phyloP scores from a whole-genome alignment of 2,797 vertebrate species.

The Glossophaga mutica region DNA sequence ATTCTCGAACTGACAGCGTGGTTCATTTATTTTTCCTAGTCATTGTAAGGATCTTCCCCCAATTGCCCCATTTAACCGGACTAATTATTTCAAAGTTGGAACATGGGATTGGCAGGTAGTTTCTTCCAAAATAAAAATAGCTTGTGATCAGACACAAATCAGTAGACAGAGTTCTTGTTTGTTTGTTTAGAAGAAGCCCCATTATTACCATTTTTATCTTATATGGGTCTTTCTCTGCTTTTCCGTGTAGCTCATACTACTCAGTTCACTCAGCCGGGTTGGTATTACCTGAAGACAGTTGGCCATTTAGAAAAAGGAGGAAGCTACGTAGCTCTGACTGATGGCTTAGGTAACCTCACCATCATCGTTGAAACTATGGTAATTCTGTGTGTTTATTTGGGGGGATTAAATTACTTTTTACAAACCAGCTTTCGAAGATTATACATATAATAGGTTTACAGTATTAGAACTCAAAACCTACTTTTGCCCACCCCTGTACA shows the following conservation, averaged over 20 bases:
- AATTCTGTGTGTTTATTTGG: slow-evolving; percentile 57
- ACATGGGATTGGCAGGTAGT: background rate
- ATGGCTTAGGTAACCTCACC: slow-evolving; percentile 91
- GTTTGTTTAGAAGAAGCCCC: background rate
- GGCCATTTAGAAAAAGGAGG: slow-evolving; percentile 91
- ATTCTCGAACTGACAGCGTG: background rate
- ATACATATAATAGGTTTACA: background rate
- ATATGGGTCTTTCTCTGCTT: slow-evolving; percentile 30
- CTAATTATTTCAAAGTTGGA: slow-evolving; percentile 11
- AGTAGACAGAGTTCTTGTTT: background rate
- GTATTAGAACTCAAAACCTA: background rate
- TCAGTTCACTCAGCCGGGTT: slow-evolving; percentile 94
- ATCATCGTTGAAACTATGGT: slow-evolving; percentile 97
- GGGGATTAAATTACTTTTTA: background rate
- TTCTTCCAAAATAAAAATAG: background rate
- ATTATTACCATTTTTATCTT: background rate
- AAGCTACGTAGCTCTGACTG: slow-evolving; percentile 94
- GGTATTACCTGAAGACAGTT: slow-evolving; percentile 92
- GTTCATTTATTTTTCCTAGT: background rate
- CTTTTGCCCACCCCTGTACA: background rate
- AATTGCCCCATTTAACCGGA: background rate
- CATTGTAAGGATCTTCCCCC: background rate
- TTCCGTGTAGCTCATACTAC: slow-evolving; percentile 90
- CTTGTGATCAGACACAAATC: background rate
- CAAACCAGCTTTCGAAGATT: background rate